Evolutionary conservation across 2,113 vertebrate genomes (phyloP), one percentile per base, ranked within the genome.

Genomic region (Ramphastos sulfuratus): DNA sequence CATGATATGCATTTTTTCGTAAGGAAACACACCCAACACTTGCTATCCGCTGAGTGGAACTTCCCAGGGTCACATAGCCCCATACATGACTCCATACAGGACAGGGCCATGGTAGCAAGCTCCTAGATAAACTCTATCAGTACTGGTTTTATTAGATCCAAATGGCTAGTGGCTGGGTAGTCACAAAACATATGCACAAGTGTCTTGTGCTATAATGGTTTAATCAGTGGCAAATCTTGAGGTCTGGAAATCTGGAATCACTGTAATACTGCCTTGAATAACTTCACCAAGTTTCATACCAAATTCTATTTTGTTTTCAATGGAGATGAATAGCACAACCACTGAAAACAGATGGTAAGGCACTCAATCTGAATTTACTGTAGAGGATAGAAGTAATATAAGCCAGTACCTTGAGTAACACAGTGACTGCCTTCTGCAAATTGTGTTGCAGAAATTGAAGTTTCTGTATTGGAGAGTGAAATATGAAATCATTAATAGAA

Each of bases 371-470:
- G 83, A 85, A 83, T 89, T 95, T 77, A 72, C 46, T 74, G 58
- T n/a, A 48, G 54, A 93, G 44, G 23, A 70, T 12, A 83, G 30
- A 85, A 83, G 59, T 61, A 70, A 92, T 73, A 93, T 35, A 95
- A 92, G 73, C 59, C 69, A 75, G 74, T 95, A 81, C 61, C 46
- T 61, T 83, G 39, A 85, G 37, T 70, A 85, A 85, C 60, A 90
- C 54, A 86, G 65, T 71, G 81, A 79, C 50, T 94, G 39, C 46
- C 58, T 95, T 82, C 91, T 83, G 69, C 50, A 92, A 90, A 94
- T 96, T 91, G 50, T 25, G 3, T 70, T 87, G 46, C 81, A 75
- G 55, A 87, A 87, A 74, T 35, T 92, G 82, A 81, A 67, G 7
- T 67, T 89, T 89, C 81, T 84, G 25, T 27, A 56, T 27, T 31